Base-by-base conservation (phyloP, 2,888 invertebrate genomes). In the Caenorhabditis afra region DNA sequence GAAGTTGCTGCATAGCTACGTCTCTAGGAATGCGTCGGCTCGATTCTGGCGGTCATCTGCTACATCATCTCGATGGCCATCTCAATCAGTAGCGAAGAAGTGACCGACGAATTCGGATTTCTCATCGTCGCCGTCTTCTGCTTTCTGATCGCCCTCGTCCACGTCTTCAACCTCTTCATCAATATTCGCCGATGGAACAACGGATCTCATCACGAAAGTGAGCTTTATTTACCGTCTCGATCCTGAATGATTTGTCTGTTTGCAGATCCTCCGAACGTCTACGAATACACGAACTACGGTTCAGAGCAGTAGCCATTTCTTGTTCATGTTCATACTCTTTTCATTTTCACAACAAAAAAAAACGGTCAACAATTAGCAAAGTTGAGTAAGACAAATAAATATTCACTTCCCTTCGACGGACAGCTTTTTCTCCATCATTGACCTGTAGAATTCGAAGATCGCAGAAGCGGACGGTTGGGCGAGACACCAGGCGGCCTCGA, bases 1-100 rank as follows among this genome's bases (percentile, higher is more conserved):
- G 41, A 41, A 29, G 3, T 7, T 29, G 3, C 29, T 7, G 4
- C 29, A 29, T 7, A n/a, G n/a, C n/a, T n/a, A n/a, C n/a, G n/a
- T n/a, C n/a, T n/a, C 12, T 23, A 79, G 78, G 79, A 79, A 68
- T 74, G 68, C 41, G 55, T 67, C 18, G 62, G 67, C 10, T 79
- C 79, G 3, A 41, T 68, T n/a, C 53, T 74, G 1, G 57, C 41
- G 3, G 18, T 79, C 14, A 64, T 79, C 23, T 55, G 57, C 52
- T 79, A 68, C 41, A 55, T 74, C 14, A 61, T 79, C 18, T 68
- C 79, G 11, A 58, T 23, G 18, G 53, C 68, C 1, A 47, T 79
- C 7, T 62, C 68, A 5, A 68, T 79, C 23, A 74, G 68, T 22
- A 73, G 74, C 16, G 74, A 74, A 50, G 79, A 79, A 49, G 53